Evolutionary conservation across 2,797 vertebrate genomes (phyloP).

Genomic region (Labeo calbasu): DNA sequence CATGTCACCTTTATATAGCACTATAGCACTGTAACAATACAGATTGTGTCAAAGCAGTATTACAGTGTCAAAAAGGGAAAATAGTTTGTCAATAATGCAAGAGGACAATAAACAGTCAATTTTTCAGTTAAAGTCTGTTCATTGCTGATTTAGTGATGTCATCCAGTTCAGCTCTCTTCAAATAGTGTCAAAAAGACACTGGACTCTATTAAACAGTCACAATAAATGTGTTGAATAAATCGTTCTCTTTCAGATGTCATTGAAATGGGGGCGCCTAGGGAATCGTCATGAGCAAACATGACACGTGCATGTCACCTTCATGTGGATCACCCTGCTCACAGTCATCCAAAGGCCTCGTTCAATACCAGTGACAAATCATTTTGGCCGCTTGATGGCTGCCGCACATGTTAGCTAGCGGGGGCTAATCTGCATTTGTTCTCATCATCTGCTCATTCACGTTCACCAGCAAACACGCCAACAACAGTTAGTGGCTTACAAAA

Average conservation of each 20-base stretch:
- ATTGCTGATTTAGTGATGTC: no score
- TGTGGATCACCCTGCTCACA: constrained; percentile 2
- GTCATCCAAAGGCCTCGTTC: constrained; percentile 12
- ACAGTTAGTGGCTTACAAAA: constrained; percentile 31
- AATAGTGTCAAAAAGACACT: neutral
- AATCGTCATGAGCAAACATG: neutral
- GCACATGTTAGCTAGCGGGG: constrained; percentile 24
- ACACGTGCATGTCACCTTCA: constrained; percentile 3
- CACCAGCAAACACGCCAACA: constrained; percentile 10
- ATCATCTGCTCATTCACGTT: constrained; percentile 49
- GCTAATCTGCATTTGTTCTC: constrained; percentile 29
- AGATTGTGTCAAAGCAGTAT: no score
- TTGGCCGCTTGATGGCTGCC: constrained; percentile 4
- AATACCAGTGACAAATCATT: neutral
- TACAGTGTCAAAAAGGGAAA: no score
- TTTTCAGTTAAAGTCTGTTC: no score
- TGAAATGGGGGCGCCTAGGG: neutral
- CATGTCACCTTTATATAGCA: no score
- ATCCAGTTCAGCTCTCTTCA: no score
- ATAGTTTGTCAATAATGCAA: no score
- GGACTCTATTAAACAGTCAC: neutral
- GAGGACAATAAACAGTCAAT: no score
- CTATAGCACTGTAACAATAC: no score
- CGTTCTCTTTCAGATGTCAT: neutral
- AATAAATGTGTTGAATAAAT: neutral